phyloP scores from a whole-genome alignment of 1,140 invertebrate genomes.

The Gyrodactylus bullatarudis region DNA sequence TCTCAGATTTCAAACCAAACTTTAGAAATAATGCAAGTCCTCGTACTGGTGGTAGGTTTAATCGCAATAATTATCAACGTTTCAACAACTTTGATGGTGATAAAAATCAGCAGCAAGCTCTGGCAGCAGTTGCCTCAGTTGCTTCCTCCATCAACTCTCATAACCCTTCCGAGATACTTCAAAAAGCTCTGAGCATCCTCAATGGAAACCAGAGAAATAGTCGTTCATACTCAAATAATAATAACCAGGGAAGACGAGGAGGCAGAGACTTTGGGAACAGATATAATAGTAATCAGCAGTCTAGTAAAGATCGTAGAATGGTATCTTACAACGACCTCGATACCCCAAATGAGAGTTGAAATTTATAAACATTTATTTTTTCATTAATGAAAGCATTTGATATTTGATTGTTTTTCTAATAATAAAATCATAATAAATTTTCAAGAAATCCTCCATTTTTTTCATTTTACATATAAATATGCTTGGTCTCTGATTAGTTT shows the following conservation, averaged over 20 bases:
- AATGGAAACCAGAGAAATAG: background rate
- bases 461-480: too few relatives aligned
- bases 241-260: background rate
- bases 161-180: background rate
- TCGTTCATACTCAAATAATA: background rate
- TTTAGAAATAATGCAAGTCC: background rate
- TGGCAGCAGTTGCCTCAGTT: background rate
- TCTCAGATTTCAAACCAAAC: background rate
- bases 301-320: background rate
- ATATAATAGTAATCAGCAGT: background rate
- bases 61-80: background rate
- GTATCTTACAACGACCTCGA: constrained; percentile 5
- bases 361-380: background rate
- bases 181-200: background rate
- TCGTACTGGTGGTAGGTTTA: background rate
- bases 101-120: background rate
- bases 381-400: background rate
- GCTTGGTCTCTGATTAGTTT: too few relatives aligned
- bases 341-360: constrained; percentile 4
- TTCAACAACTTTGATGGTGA: background rate
- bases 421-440: too few relatives aligned
- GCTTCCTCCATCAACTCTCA: background rate
- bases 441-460: too few relatives aligned
- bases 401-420: background rate
- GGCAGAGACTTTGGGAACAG: background rate